Percentiles rank a stretch among this genome's conserved stretches.
phyloP scores from a whole-genome alignment of 2,797 vertebrate species.

The Balearica regulorum region DNA sequence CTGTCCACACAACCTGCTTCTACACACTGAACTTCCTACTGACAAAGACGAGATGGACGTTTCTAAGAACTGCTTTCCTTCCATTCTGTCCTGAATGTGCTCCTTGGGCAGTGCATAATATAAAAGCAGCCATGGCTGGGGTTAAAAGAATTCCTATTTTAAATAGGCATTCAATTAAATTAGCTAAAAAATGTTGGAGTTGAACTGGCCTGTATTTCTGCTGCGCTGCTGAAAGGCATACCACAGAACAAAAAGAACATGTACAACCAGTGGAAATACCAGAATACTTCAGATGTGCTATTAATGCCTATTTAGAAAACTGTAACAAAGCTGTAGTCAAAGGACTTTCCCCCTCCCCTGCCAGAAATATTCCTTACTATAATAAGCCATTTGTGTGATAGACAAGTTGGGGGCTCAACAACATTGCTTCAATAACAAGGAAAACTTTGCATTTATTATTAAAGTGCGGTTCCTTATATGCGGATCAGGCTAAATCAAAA shows the following conservation, averaged over 20 bases:
- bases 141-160: conserved; percentile 39
- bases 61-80: background rate
- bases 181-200: conserved; percentile 35
- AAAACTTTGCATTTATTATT: background rate
- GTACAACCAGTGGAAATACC: background rate
- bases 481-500: background rate
- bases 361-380: background rate
- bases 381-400: background rate
- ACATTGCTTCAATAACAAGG: background rate
- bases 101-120: background rate
- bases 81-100: background rate
- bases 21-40: background rate
- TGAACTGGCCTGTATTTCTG: conserved; percentile 1
- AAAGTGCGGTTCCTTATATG: background rate
- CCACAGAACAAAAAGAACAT: conserved; percentile 19
- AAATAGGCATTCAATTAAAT: conserved; percentile 49
- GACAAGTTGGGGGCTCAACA: background rate
- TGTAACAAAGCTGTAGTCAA: conserved; percentile 15
- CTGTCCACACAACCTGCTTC: background rate
- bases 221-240: conserved; percentile 27
- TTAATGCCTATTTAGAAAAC: conserved; percentile 1
- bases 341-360: background rate
- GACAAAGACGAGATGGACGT: background rate
- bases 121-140: background rate
- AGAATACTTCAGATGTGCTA: conserved; percentile 10